phyloP scores from a whole-genome alignment of 2,113 vertebrate genomes.

The Telmatochromis brichardi region DNA sequence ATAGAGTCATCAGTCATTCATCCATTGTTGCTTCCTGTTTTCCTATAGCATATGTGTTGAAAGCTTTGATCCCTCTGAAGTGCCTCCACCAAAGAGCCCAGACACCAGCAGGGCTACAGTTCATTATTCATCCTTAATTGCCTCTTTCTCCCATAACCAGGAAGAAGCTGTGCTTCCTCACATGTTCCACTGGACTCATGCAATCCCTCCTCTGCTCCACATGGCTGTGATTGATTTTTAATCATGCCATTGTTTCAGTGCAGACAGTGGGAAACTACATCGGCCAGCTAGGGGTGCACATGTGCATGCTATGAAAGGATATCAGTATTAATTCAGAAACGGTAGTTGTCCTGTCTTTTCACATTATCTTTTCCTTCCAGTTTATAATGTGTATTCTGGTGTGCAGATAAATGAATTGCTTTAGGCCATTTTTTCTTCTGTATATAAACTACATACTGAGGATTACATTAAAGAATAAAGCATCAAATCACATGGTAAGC shows the following conservation, averaged over 20 bases:
- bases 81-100: constrained; percentile 41
- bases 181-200: constrained; percentile 16
- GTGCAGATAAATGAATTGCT: not conserved
- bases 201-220: constrained; percentile 9
- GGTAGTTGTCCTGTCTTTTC: not conserved
- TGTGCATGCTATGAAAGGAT: not conserved
- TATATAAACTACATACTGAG: not conserved
- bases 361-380: not conserved
- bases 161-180: constrained; percentile 31
- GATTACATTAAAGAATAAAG: not conserved
- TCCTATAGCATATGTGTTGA: not conserved
- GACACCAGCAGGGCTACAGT: not conserved
- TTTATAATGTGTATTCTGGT: not conserved
- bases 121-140: constrained; percentile 60
- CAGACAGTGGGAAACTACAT: not conserved
- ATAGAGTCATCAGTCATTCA: not conserved
- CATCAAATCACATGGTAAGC: not conserved
- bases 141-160: constrained; percentile 26
- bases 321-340: constrained; percentile 12
- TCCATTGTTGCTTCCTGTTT: not conserved
- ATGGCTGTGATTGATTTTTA: constrained; percentile 51
- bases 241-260: constrained; percentile 3
- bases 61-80: constrained; percentile 19
- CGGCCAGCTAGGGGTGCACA: not conserved
- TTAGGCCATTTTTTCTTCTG: not conserved